phyloP scores from a whole-genome alignment of 1,140 invertebrate species.

The Bombus soroeensis region DNA sequence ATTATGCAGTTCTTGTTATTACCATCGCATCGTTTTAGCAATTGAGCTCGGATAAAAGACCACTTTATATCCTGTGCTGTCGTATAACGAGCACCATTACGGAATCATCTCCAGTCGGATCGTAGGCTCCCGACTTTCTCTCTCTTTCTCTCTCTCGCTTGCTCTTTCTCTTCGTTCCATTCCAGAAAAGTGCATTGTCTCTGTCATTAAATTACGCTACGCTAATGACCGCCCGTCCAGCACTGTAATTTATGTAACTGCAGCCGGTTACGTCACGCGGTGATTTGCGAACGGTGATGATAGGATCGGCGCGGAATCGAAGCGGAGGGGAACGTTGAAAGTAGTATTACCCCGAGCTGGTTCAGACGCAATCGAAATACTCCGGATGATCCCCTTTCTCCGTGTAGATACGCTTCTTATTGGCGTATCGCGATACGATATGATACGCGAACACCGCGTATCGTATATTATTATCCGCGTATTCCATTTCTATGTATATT shows the following conservation, averaged over 20 bases:
- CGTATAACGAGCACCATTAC: slow-evolving; percentile 44
- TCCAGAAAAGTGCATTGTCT: slow-evolving; percentile 33
- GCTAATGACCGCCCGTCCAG: slow-evolving; percentile 24
- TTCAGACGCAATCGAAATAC: slow-evolving; percentile 34
- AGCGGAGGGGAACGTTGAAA: slow-evolving; percentile 4
- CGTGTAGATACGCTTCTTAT: not conserved
- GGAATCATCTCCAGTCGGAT: slow-evolving; percentile 18
- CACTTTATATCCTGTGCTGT: slow-evolving; percentile 28
- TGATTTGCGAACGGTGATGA: slow-evolving; percentile 26
- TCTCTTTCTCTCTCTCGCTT: not conserved
- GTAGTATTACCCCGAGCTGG: slow-evolving; percentile 17
- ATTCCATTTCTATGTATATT: slow-evolving; percentile 27
- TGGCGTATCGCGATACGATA: not conserved
- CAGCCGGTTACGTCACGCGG: slow-evolving; percentile 17
- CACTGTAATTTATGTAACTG: slow-evolving; percentile 46
- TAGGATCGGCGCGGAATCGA: not conserved
- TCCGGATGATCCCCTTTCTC: not conserved
- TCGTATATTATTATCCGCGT: slow-evolving; percentile 31
- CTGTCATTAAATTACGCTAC: slow-evolving; percentile 42
- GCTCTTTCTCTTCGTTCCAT: not conserved
- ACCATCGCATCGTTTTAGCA: slow-evolving; percentile 33
- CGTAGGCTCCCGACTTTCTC: not conserved
- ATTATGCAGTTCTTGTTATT: slow-evolving; percentile 45
- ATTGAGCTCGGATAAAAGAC: slow-evolving; percentile 33
- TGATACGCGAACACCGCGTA: slow-evolving; percentile 13